Evolutionary conservation across 2,113 vertebrate genomes (phyloP).

Genomic region (Triplophysa dalaica): DNA sequence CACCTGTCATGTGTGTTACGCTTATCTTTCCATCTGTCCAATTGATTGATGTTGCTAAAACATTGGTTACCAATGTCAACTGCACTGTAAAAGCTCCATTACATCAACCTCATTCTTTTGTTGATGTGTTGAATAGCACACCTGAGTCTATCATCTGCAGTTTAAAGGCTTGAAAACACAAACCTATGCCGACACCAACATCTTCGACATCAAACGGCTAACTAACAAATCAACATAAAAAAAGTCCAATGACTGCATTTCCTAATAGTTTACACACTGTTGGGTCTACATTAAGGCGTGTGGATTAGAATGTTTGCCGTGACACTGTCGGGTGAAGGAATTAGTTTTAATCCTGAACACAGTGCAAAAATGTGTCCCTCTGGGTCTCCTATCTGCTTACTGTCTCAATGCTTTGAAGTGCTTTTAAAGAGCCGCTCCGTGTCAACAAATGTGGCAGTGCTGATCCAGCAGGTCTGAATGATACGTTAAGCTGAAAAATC

Average conservation of each 20-base stretch:
- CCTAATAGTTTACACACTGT: neutral
- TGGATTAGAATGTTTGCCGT: constrained; percentile 29
- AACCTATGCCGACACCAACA: neutral
- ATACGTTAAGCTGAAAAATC: too few species aligned
- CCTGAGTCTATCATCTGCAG: neutral
- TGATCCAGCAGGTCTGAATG: neutral
- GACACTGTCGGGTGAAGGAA: constrained; percentile 11
- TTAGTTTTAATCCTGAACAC: constrained; percentile 33
- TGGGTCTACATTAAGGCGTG: neutral
- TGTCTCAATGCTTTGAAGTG: neutral
- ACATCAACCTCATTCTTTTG: neutral
- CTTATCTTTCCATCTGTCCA: too few species aligned
- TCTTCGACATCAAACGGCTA: constrained; percentile 4
- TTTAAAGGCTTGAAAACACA: neutral
- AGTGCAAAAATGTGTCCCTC: constrained; percentile 34
- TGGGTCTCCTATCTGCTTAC: constrained; percentile 26
- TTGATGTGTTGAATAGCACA: neutral
- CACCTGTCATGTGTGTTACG: too few species aligned
- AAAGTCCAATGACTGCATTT: neutral
- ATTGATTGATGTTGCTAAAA: neutral
- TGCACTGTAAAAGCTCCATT: neutral
- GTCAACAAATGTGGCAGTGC: neutral
- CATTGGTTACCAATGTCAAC: neutral
- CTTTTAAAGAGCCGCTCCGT: neutral
- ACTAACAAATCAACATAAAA: neutral